Conservation (phyloP, 1,140 invertebrate species). For the Camponotus vicinus region DNA sequence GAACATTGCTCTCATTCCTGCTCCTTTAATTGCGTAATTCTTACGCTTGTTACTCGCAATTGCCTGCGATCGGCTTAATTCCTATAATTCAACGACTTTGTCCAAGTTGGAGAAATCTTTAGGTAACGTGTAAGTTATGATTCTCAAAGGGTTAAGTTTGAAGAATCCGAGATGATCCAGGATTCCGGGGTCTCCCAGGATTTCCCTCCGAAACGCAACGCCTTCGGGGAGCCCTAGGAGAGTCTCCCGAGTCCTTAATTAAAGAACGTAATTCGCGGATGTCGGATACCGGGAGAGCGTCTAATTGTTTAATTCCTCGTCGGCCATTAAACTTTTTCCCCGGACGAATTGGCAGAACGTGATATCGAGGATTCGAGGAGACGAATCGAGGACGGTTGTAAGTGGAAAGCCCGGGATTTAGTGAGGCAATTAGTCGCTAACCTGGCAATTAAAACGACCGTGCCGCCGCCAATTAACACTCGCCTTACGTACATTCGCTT, state of each 20-base stretch:
- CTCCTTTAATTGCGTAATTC: neutral
- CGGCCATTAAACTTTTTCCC: slow-evolving; percentile 58
- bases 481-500: slow-evolving; percentile 30
- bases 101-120: neutral
- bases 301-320: slow-evolving; percentile 60
- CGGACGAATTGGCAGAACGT: slow-evolving; percentile 29
- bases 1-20: neutral
- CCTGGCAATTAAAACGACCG: slow-evolving; percentile 62
- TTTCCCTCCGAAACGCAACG: neutral
- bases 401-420: slow-evolving; percentile 60
- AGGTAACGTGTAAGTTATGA: neutral
- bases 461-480: slow-evolving; percentile 45
- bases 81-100: neutral
- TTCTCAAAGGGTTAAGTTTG: slow-evolving; percentile 38
- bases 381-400: slow-evolving; percentile 57
- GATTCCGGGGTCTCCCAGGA: neutral
- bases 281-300: neutral
- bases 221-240: neutral
- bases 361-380: slow-evolving; percentile 51
- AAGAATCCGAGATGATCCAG: slow-evolving; percentile 45
- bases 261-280: slow-evolving; percentile 48
- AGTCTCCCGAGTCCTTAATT: slow-evolving; percentile 55
- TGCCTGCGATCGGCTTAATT: neutral
- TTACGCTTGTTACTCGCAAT: neutral
- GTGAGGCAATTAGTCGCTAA: slow-evolving; percentile 57